A percentile compares a stretch with the other conserved stretches of the same genome.
Conservation (phyloP, 2,797 vertebrate species). For the Muraenolepis orangiensis region DNA sequence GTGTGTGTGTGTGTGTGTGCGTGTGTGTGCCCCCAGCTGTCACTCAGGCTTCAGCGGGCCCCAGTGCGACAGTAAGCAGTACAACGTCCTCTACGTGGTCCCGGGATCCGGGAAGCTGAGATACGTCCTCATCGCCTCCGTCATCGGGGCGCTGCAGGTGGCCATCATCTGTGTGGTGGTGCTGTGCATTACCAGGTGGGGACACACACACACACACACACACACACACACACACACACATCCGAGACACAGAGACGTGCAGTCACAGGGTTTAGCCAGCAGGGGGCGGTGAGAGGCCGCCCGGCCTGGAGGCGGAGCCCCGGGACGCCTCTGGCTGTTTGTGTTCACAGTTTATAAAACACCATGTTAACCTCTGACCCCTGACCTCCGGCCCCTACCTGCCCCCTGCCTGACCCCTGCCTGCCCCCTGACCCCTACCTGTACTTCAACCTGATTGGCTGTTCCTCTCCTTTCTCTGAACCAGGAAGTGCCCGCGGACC, state of each 20-base stretch:
- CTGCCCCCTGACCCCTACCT: neutral
- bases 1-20: constrained; percentile 30
- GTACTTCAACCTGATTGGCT: neutral
- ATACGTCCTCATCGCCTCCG: constrained; percentile 97
- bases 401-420: too few relatives aligned
- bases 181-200: constrained; percentile 98
- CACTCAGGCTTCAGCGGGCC: constrained; percentile 95
- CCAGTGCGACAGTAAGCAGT: constrained; percentile 98
- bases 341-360: neutral
- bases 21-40: constrained; percentile 76
- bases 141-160: constrained; percentile 98
- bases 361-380: neutral
- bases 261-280: neutral
- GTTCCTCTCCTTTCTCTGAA: constrained; percentile 12
- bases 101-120: constrained; percentile 95
- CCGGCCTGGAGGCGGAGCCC: neutral
- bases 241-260: neutral
- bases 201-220: neutral
- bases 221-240: constrained; percentile 14
- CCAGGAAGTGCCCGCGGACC: constrained; percentile 97
- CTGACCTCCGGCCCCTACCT: neutral
- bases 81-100: constrained; percentile 96
- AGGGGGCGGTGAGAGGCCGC: neutral
- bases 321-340: neutral
- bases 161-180: constrained; percentile 98